phyloP scores from a whole-genome alignment of 2,888 invertebrate genomes.

The Ditula angustiorana region DNA sequence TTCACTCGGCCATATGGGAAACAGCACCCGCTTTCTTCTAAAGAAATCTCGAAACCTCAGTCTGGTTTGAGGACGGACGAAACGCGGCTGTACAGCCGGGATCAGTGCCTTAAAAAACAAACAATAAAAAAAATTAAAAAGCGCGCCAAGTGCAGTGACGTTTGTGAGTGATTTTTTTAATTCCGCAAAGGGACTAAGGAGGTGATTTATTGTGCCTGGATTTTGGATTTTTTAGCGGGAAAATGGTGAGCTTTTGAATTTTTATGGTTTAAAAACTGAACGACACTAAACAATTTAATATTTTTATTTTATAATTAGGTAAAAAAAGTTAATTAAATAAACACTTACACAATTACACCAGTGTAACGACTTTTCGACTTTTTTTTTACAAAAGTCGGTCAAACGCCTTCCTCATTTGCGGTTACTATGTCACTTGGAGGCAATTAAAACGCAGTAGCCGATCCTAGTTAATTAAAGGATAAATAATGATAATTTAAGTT shows the following conservation, averaged over 20 bases:
- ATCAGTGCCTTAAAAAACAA: conserved; percentile 19
- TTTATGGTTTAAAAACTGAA: neutral
- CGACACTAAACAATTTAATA: no score
- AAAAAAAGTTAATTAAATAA: neutral
- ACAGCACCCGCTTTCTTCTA: conserved; percentile 66
- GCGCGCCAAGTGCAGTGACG: conserved; percentile 52
- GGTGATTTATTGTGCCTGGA: conserved; percentile 50
- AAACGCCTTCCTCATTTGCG: neutral
- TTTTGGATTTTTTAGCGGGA: conserved; percentile 45
- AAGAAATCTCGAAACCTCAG: conserved; percentile 53
- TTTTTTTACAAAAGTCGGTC: conserved; percentile 26
- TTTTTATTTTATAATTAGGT: neutral
- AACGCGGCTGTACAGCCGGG: conserved; percentile 19
- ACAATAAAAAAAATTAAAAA: conserved; percentile 43
- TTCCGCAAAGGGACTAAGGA: conserved; percentile 39
- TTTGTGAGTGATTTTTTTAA: conserved; percentile 49
- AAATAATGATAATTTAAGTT: conserved; percentile 25
- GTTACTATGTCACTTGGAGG: conserved; percentile 13
- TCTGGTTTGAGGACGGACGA: conserved; percentile 41
- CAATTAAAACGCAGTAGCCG: conserved; percentile 27
- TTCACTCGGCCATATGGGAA: conserved; percentile 56
- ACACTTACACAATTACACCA: neutral
- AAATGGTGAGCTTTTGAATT: conserved; percentile 37
- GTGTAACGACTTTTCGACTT: neutral
- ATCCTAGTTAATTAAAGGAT: conserved; percentile 2